A percentile compares a stretch with the other conserved stretches of the same genome.
phyloP scores from a whole-genome alignment of 2,888 invertebrate genomes.

The Synanthedon tipuliformis region DNA sequence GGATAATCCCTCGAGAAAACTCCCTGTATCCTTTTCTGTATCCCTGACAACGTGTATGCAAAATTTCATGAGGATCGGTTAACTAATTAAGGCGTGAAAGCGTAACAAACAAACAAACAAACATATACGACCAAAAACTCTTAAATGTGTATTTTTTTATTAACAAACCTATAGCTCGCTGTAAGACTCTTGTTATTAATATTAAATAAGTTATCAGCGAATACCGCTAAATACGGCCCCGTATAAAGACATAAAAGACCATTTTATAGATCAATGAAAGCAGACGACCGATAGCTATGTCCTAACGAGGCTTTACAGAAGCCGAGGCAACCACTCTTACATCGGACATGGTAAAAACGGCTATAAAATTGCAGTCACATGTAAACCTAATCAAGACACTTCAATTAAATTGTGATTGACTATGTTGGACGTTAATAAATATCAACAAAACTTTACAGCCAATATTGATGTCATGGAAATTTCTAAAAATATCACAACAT shows the following conservation, averaged over 20 bases:
- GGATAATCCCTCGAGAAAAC: too few relatives aligned
- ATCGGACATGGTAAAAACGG: neutral
- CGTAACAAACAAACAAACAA: too few relatives aligned
- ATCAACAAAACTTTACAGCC: too few relatives aligned
- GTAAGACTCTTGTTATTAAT: neutral
- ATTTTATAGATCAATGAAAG: constrained; percentile 8
- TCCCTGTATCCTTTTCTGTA: too few relatives aligned
- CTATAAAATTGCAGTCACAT: neutral
- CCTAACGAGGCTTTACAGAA: constrained; percentile 4
- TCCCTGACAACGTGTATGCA: too few relatives aligned
- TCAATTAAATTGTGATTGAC: neutral
- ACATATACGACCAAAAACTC: too few relatives aligned
- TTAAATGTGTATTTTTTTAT: neutral
- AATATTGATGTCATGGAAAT: too few relatives aligned
- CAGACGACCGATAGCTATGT: constrained; percentile 3
- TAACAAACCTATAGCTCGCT: neutral
- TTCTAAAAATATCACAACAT: too few relatives aligned
- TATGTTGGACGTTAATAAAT: neutral
- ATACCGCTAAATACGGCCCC: constrained; percentile 1
- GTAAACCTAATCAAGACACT: neutral
- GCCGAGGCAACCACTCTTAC: neutral
- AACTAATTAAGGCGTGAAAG: too few relatives aligned
- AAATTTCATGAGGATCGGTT: too few relatives aligned
- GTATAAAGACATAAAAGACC: constrained; percentile 8
- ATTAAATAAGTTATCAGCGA: constrained; percentile 1